phyloP scores from a whole-genome alignment of 2,113 vertebrate species.

The Pantherophis guttatus region DNA sequence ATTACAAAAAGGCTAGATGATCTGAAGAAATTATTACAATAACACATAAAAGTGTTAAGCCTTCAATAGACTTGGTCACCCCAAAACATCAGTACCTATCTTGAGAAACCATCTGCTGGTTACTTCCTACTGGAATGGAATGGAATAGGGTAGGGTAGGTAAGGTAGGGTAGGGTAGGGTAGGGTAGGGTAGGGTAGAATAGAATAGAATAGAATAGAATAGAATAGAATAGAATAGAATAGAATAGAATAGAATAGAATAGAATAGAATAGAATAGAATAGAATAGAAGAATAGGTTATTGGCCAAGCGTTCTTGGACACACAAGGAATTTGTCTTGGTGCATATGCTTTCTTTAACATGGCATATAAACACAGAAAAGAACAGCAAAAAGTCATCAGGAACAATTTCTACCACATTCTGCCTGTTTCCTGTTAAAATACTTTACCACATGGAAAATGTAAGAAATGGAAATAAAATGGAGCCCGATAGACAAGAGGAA shows the following conservation, averaged over 20 bases:
- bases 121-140: neutral
- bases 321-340: too few relatives aligned
- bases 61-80: neutral
- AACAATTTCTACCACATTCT: neutral
- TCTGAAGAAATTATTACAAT: neutral
- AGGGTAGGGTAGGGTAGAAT: too few relatives aligned
- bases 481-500: neutral
- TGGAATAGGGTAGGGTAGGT: too few relatives aligned
- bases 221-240: too few relatives aligned
- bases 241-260: too few relatives aligned
- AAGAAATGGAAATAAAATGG: neutral
- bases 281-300: too few relatives aligned
- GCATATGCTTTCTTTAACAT: neutral
- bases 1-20: neutral
- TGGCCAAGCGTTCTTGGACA: too few relatives aligned
- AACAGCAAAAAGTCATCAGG: neutral
- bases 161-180: too few relatives aligned
- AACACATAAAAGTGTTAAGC: neutral
- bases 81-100: neutral
- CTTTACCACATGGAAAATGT: neutral
- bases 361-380: neutral
- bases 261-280: too few relatives aligned
- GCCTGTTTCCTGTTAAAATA: neutral
- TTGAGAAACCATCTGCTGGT: neutral
- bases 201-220: accelerated